Conservation (phyloP, 2,888 invertebrate species). For the Cheilosia vernalis region DNA sequence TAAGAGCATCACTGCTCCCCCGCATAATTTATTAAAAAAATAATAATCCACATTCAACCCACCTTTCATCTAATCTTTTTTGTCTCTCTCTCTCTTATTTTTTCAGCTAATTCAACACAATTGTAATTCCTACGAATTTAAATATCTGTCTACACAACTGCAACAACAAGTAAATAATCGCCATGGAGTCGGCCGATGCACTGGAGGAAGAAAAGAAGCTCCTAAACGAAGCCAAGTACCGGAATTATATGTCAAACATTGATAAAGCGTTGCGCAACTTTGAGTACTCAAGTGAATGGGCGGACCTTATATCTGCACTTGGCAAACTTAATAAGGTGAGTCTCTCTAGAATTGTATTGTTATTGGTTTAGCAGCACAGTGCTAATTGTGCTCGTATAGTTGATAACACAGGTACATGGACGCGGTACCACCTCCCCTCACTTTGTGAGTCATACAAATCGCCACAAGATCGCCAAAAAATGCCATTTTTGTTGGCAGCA, state of each 20-base stretch:
- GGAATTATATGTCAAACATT: conserved; percentile 90
- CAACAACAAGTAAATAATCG: conserved; percentile 42
- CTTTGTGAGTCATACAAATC: not conserved
- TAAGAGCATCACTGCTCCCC: not conserved
- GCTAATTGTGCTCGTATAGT: not conserved
- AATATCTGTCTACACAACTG: conserved; percentile 30
- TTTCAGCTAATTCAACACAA: conserved; percentile 60
- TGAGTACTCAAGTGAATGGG: conserved; percentile 97
- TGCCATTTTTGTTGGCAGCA: not conserved
- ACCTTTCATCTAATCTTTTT: not conserved
- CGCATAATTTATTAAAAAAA: not conserved
- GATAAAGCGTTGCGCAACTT: conserved; percentile 95
- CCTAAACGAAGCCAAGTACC: conserved; percentile 92
- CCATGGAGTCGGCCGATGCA: conserved; percentile 82
- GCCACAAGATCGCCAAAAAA: conserved; percentile 9
- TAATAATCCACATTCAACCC: too few species aligned
- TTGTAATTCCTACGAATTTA: conserved; percentile 56
- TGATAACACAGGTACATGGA: conserved; percentile 1
- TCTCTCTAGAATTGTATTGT: too few species aligned
- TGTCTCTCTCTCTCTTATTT: conserved; percentile 18
- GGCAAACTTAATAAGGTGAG: conserved; percentile 94
- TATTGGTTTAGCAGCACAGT: conserved; percentile 22
- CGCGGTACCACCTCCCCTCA: not conserved
- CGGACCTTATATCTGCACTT: conserved; percentile 94
- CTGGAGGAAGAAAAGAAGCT: conserved; percentile 89